Conservation (phyloP, 2,797 vertebrate genomes). For the Melopsittacus undulatus region DNA sequence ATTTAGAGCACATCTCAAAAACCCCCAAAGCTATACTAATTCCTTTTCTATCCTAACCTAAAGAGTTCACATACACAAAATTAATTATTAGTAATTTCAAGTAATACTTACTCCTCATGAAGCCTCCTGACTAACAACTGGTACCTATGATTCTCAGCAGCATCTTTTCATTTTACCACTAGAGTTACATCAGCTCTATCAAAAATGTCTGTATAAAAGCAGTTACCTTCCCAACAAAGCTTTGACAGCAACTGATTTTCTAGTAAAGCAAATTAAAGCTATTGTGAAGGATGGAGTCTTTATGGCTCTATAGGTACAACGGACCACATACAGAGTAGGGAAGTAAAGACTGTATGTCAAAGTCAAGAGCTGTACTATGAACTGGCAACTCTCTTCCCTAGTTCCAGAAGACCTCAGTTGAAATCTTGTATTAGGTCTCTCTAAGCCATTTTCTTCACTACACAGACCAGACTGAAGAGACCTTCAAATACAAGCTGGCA, state of each 20-base stretch:
- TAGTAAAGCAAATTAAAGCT: neutral
- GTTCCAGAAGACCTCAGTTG: neutral
- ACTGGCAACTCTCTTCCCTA: neutral
- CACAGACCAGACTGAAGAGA: neutral
- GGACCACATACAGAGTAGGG: neutral
- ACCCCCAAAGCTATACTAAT: neutral
- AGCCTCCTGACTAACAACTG: neutral
- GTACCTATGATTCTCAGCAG: neutral
- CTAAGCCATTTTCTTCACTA: neutral
- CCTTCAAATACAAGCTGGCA: neutral
- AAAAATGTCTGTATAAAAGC: neutral
- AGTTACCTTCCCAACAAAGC: neutral
- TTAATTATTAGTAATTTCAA: neutral
- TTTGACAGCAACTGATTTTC: neutral
- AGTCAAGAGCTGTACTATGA: neutral
- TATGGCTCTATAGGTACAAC: fast-evolving
- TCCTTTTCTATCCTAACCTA: neutral
- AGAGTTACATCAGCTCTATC: neutral
- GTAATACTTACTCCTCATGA: neutral
- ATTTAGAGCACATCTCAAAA: neutral
- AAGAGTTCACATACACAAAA: neutral
- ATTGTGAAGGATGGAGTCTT: neutral
- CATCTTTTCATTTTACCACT: neutral
- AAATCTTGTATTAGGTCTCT: neutral
- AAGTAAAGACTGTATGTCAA: neutral